Base-by-base conservation (phyloP, 2,113 vertebrate genomes). In the Hystrix brachyura region DNA sequence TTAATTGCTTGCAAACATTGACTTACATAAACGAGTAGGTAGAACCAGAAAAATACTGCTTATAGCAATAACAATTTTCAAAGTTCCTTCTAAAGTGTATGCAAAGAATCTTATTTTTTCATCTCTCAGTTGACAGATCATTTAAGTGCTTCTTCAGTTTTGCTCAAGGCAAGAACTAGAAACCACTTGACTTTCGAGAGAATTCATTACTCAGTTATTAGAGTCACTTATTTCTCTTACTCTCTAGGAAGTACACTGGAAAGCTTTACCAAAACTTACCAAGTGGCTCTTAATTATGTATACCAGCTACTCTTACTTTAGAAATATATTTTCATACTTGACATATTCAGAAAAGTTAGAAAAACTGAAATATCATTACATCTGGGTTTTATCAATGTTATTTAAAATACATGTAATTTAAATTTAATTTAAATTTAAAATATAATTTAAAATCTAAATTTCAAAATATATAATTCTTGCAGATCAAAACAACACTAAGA, bases 101-200 rank as follows among this genome's bases (percentile, higher is more conserved):
- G 48, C 62, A 48, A 38, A 71, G 62, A 96, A 67, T 57, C 32
- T 0, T n/a, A 87, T 80, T 95, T 93, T 82, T 76, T 60, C 62
- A 27, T 76, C 74, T 79, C 13, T 69, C n/a, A 64, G 81, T 60
- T 84, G 76, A 91, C 19, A 59, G 67, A 10, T 94, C 48, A 72
- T n/a, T 71, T 59, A 94, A 93, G 43, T 51, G 55, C 21, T 82
- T 60, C 27, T 72, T 72, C 12, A 59, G 34, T 74, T 48, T 96
- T 60, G 62, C 78, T 96, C 69, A 84, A 85, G 83, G 83, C 62
- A 60, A 53, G 90, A 87, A 65, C 1, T 64, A 43, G 76, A 90
- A 96, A 71, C 59, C 60, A 64, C 57, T 69, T 71, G 85, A 87
- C 72, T 93, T 96, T 76, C 23, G 21, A 15, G 27, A 78, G 48